phyloP scores from a whole-genome alignment of 1,140 invertebrate genomes.

The Drosophila hydei region DNA sequence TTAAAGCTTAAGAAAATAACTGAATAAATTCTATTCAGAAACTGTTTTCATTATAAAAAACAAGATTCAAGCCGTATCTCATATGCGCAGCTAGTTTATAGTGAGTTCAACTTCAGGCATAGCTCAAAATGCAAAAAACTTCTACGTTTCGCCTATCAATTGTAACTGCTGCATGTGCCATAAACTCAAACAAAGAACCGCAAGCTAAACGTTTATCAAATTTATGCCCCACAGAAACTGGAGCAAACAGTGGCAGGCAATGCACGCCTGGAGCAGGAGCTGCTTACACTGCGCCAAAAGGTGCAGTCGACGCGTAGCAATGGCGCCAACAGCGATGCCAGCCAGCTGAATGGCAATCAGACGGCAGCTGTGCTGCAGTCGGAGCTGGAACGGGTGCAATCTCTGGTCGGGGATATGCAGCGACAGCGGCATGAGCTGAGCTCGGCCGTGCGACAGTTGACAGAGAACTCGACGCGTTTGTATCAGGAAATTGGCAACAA shows the following conservation, averaged over 20 bases:
- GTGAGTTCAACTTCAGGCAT: no score
- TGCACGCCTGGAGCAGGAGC: constrained; percentile 93
- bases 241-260: constrained; percentile 96
- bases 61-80: no score
- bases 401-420: constrained; percentile 92
- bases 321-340: constrained; percentile 48
- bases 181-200: constrained; percentile 1
- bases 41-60: no score
- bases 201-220: background rate
- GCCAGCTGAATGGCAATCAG: constrained; percentile 80
- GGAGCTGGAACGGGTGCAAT: constrained; percentile 92
- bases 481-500: constrained; percentile 83
- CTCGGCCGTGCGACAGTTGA: constrained; percentile 91
- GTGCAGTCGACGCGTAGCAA: constrained; percentile 88
- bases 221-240: constrained; percentile 88
- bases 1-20: no score
- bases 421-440: constrained; percentile 92
- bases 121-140: constrained; percentile 68
- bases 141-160: constrained; percentile 41
- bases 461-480: constrained; percentile 87
- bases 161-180: constrained; percentile 62
- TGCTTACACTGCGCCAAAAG: constrained; percentile 93
- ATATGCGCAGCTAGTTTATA: no score
- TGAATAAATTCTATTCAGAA: no score
- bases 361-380: constrained; percentile 89